Base-by-base conservation (phyloP, 1,140 invertebrate species). In the Zaprionus capensis region DNA sequence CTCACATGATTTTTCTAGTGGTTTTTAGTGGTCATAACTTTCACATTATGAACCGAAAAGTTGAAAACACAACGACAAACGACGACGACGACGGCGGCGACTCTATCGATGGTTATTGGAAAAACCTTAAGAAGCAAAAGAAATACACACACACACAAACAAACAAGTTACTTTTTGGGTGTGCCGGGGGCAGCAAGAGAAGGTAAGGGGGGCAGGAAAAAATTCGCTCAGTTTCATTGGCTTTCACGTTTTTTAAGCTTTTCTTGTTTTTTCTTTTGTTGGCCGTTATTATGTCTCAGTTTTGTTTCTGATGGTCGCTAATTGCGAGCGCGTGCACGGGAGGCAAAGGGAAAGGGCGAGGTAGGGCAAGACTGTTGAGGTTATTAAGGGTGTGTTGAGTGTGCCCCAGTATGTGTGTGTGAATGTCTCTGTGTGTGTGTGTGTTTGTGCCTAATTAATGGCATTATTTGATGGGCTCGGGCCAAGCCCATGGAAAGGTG, bases 301-400 rank as follows among this genome's bases (percentile, higher is more conserved):
- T 87, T 74, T 83, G 84, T 78, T 81, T 72, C 69, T 83, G 84
- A 88, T 88, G 81, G 81, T 36, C 81, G 65, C 81, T 87, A 88
- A 87, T 87, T 87, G 83, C 82, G 64, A 75, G 51, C 64, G 56
- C 41, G 56, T 44, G 57, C 36, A n/a, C 41, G 24, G 44, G 65
- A 1, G n/a, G 49, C 36, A 69, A 24, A 38, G 51, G 5, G 15
- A 62, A 38, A 49, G 46, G 46, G 46, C 46, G 26, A 55, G 34
- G 36, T 7, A 66, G 15, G n/a, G 15, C 38, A 41, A 46, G n/a
- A 17, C 24, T 55, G 38, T 28, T 31, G 4, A 64, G 67, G 59
- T 51, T 71, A 58, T 75, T 75, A 71, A 70, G 67, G 72, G 72
- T 64, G 72, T 75, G 72, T 67, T 78, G 46, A 62, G 44, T 64